Evolutionary conservation across 2,113 vertebrate species (phyloP).

Genomic region (Amazona guildingii): DNA sequence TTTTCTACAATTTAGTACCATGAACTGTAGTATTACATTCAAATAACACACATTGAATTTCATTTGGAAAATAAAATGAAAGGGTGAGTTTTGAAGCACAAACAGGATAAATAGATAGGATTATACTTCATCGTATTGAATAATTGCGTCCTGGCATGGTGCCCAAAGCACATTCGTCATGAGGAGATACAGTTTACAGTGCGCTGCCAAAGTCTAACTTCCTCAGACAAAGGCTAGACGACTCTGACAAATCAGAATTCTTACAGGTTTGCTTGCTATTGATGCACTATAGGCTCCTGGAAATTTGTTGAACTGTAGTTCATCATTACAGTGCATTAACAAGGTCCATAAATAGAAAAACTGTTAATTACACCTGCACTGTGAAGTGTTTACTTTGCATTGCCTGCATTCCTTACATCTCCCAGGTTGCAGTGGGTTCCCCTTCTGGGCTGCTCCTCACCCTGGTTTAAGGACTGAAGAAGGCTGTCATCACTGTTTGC

Average conservation of each 20-base stretch:
- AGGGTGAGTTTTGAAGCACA: background rate
- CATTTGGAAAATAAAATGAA: slow-evolving; percentile 39
- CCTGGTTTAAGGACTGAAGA: background rate
- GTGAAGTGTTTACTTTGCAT: background rate
- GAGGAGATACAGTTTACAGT: background rate
- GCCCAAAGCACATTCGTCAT: background rate
- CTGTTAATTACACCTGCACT: background rate
- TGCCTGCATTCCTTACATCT: background rate
- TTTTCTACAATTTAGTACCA: slow-evolving; percentile 1
- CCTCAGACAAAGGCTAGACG: background rate
- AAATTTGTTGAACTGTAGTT: background rate
- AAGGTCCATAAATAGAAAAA: background rate
- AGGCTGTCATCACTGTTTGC: background rate
- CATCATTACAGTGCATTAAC: background rate
- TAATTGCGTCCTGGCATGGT: background rate
- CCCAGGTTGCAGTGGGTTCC: background rate
- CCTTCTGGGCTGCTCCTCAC: background rate
- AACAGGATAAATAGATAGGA: slow-evolving; percentile 35
- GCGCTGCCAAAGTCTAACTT: background rate
- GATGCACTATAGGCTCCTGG: background rate
- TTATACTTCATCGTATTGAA: background rate
- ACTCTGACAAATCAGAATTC: background rate
- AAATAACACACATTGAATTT: slow-evolving; percentile 12
- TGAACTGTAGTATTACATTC: background rate
- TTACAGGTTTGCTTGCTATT: background rate